phyloP scores from a whole-genome alignment of 2,888 invertebrate genomes.

The Orthonevra nobilis region DNA sequence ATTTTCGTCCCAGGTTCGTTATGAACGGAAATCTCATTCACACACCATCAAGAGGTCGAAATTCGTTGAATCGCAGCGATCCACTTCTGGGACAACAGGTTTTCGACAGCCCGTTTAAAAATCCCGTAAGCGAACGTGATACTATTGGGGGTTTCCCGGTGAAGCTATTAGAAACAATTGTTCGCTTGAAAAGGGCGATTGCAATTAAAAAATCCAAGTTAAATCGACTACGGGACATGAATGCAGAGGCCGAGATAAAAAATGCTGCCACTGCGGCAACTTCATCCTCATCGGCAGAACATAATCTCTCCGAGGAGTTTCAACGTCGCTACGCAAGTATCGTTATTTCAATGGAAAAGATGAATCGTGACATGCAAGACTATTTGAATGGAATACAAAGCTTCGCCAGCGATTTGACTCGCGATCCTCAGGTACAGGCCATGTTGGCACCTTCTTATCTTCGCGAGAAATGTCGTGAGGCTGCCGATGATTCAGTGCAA shows the following conservation, averaged over 20 bases:
- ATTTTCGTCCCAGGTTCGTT: conserved; percentile 87
- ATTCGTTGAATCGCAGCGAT: conserved; percentile 83
- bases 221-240: conserved; percentile 90
- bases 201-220: conserved; percentile 91
- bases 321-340: conserved; percentile 93
- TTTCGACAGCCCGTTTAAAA: conserved; percentile 80
- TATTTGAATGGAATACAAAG: conserved; percentile 92
- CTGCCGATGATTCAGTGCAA: conserved; percentile 90
- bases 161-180: conserved; percentile 91
- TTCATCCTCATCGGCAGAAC: conserved; percentile 72
- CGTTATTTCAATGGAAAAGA: conserved; percentile 93
- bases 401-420: conserved; percentile 91
- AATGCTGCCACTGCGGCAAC: conserved; percentile 69
- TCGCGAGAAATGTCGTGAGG: conserved; percentile 91
- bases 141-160: conserved; percentile 90
- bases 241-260: conserved; percentile 89
- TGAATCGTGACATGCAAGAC: conserved; percentile 93
- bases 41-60: conserved; percentile 68
- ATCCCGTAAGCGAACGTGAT: conserved; percentile 77
- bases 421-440: conserved; percentile 91
- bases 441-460: conserved; percentile 94
- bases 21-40: conserved; percentile 82
- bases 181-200: conserved; percentile 92
- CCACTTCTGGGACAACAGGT: conserved; percentile 84
- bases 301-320: conserved; percentile 87